Evolutionary conservation across 1,140 invertebrate genomes (phyloP).

Genomic region (Temnothorax nylanderi): DNA sequence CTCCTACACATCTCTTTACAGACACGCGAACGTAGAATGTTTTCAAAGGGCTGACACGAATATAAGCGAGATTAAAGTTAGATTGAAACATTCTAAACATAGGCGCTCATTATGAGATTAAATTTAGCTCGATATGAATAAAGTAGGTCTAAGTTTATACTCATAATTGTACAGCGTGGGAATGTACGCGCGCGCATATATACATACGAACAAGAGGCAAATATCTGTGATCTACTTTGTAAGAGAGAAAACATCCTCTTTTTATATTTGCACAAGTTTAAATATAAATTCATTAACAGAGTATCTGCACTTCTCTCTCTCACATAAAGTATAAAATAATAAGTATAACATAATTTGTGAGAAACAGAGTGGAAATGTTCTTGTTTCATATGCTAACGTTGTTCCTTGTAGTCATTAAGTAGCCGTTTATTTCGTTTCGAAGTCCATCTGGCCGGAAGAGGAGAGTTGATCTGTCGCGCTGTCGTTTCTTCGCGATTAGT

Average conservation of each 20-base stretch:
- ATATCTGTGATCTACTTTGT: not conserved
- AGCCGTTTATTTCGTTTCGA: not conserved
- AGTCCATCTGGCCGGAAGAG: not conserved
- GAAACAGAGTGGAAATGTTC: not conserved
- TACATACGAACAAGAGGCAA: not conserved
- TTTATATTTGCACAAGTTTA: slow-evolving; percentile 6
- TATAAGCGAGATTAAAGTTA: slow-evolving; percentile 12
- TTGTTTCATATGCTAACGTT: not conserved
- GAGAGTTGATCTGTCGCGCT: slow-evolving; percentile 15
- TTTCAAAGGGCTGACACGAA: not conserved
- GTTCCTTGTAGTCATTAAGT: not conserved
- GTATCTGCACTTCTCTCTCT: not conserved
- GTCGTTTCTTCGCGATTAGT: slow-evolving; percentile 25
- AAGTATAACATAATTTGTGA: not conserved
- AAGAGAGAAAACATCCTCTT: not conserved
- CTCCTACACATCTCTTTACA: not conserved
- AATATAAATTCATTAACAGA: slow-evolving; percentile 30
- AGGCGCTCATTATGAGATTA: slow-evolving; percentile 1
- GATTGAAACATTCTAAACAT: slow-evolving; percentile 5
- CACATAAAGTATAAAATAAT: not conserved
- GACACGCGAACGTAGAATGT: not conserved
- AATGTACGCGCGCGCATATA: not conserved
- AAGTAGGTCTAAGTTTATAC: slow-evolving; percentile 23
- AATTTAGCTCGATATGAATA: slow-evolving; percentile 27
- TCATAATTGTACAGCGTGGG: not conserved